Conservation (phyloP, 2,888 invertebrate species). For the Cephus spinipes region DNA sequence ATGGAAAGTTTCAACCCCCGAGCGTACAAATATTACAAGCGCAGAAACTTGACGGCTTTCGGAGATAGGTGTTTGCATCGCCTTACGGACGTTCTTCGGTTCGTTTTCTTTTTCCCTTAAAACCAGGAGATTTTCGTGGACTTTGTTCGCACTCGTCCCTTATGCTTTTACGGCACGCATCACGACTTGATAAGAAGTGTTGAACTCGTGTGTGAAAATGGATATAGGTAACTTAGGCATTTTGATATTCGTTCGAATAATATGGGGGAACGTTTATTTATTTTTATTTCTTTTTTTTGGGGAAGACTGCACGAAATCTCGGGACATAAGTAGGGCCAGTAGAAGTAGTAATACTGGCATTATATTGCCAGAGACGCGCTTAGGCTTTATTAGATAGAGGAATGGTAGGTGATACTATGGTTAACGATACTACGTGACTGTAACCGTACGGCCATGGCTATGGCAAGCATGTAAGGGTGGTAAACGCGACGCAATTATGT, state of each 20-base stretch:
- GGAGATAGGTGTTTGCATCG: not conserved
- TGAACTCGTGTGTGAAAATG: not conserved
- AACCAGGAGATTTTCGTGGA: not conserved
- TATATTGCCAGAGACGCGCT: not conserved
- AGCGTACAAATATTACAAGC: not conserved
- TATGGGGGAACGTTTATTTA: not conserved
- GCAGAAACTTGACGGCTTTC: not conserved
- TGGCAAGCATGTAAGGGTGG: slow-evolving; percentile 8
- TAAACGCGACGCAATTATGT: slow-evolving; percentile 13
- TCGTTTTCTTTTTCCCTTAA: not conserved
- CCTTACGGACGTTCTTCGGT: not conserved
- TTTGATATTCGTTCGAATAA: not conserved
- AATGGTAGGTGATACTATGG: not conserved
- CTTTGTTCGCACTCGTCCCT: not conserved
- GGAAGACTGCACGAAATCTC: too few relatives aligned
- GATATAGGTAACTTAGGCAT: not conserved
- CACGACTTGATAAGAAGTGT: not conserved
- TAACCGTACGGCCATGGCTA: not conserved
- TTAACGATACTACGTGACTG: not conserved
- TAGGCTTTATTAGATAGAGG: not conserved
- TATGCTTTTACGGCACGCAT: not conserved
- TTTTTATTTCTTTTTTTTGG: too few relatives aligned
- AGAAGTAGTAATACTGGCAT: too few relatives aligned
- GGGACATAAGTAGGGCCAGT: too few relatives aligned
- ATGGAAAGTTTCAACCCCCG: not conserved